phyloP scores from a whole-genome alignment of 2,888 invertebrate genomes.

The Aradus depressus region DNA sequence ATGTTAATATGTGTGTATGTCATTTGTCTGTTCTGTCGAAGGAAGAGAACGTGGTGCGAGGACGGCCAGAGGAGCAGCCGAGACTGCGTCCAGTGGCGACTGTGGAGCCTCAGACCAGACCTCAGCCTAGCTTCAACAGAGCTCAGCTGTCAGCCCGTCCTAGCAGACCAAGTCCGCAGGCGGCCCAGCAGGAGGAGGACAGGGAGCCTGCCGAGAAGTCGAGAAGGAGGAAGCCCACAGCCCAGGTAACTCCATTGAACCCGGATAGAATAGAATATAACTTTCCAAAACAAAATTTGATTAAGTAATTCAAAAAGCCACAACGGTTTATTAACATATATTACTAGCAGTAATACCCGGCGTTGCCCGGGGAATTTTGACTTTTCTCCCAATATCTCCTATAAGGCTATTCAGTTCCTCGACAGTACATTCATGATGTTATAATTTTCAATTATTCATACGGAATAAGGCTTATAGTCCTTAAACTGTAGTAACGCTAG shows the following conservation, averaged over 20 bases:
- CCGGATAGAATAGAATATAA: too few species aligned
- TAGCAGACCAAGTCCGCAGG: constrained; percentile 16
- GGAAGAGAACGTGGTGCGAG: constrained; percentile 6
- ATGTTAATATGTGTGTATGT: background rate
- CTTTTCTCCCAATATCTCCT: too few species aligned
- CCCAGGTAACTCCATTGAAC: constrained; percentile 54
- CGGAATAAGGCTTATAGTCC: too few species aligned
- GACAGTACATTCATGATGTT: too few species aligned
- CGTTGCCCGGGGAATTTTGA: too few species aligned
- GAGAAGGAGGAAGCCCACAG: constrained; percentile 53
- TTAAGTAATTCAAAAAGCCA: too few species aligned
- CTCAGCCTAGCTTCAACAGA: constrained; percentile 15
- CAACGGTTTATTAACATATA: too few species aligned
- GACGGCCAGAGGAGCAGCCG: constrained; percentile 9
- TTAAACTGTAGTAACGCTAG: too few species aligned
- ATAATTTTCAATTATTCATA: too few species aligned
- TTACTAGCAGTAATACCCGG: too few species aligned
- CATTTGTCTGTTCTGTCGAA: background rate
- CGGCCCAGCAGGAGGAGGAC: constrained; percentile 5
- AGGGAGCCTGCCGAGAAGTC: background rate
- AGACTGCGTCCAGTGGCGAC: constrained; percentile 7
- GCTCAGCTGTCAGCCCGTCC: constrained; percentile 20
- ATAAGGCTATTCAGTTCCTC: too few species aligned
- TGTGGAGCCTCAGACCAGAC: constrained; percentile 11
- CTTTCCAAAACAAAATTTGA: too few species aligned